Evolutionary conservation across 2,888 invertebrate species (phyloP), one percentile per base, ranked within the genome.

Genomic region (Caenorhabditis wallacei): DNA sequence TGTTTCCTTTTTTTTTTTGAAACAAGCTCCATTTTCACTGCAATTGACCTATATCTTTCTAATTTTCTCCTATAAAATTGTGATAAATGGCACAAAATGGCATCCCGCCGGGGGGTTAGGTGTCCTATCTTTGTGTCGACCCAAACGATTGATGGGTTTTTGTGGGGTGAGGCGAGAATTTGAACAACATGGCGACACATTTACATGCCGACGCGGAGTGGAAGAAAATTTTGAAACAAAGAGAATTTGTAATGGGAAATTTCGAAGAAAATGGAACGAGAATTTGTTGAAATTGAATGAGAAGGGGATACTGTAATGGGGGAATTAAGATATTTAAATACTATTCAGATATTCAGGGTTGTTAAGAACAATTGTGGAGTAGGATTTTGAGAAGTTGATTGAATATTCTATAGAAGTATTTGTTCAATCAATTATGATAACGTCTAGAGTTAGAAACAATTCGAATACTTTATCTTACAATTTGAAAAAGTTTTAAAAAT

Each of bases 141-240:
- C 22, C 51, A 16, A 37, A 51, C 43, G 48, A 66, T 75, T 68
- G 75, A 68, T 75, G 75, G 74, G 57, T 74, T 48, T 71, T 59
- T 35, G 59, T 35, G 54, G n/a, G 56, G 64, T 24, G 57, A 66
- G 69, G 40, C 76, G 78, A 78, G 78, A 78, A 78, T 78, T 78
- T 78, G 78, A 78, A 78, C 69, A 69, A 57, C 57, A 51, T 20
- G 43, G 64, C 37, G 61, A 74, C 54, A 64, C 53, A 63, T 56
- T 53, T 46, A 63, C 61, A 51, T 61, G 64, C 48, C 59, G 57
- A 70, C 48, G 59, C 59, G 43, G 48, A 26, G 13, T 8, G 66
- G n/a, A n/a, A 22, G 8, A 10, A 46, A 61, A 59, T 70, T 59
- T 43, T 57, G 61, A 63, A 48, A 72, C 53, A 63, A 63, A 72